A percentile compares a stretch with the other conserved stretches of the same genome.
Evolutionary conservation across 2,797 vertebrate species (phyloP).

Genomic region (Apodemus agrarius): DNA sequence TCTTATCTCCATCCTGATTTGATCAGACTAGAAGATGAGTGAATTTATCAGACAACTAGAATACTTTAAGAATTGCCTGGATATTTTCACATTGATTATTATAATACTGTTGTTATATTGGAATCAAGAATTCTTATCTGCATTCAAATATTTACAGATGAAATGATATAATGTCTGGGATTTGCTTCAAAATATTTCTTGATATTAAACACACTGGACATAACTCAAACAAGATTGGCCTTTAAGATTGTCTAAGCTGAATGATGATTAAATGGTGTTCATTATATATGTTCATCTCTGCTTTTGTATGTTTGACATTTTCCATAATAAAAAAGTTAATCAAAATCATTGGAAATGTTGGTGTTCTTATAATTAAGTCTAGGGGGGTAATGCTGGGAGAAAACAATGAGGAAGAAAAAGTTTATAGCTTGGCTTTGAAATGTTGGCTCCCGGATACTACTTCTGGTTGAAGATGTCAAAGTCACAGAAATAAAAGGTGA

Average conservation of each 20-base stretch:
- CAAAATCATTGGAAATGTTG: conserved; percentile 43
- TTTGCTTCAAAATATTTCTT: conserved; percentile 52
- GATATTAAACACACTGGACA: conserved; percentile 16
- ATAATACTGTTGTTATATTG: conserved; percentile 49
- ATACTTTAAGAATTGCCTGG: conserved; percentile 50
- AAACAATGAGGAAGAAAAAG: background rate
- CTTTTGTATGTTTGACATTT: conserved; percentile 76
- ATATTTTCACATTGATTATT: conserved; percentile 52
- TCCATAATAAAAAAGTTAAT: conserved; percentile 73
- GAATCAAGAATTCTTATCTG: conserved; percentile 48
- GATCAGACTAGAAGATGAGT: conserved; percentile 56
- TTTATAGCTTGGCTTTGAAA: conserved; percentile 46
- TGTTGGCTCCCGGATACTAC: background rate
- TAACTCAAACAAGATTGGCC: conserved; percentile 42
- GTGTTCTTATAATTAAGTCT: conserved; percentile 47
- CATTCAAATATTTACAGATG: conserved; percentile 53
- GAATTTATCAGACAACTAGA: conserved; percentile 30
- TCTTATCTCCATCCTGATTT: conserved; percentile 49
- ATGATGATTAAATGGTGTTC: conserved; percentile 48
- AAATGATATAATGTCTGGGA: conserved; percentile 46
- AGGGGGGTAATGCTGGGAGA: background rate
- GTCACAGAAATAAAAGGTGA: conserved; percentile 1
- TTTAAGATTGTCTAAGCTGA: conserved; percentile 61
- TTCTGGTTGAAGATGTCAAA: conserved; percentile 27
- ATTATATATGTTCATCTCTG: conserved; percentile 59